Base-by-base conservation (phyloP, 2,113 vertebrate species). In the Petrocephalus zakoni region DNA sequence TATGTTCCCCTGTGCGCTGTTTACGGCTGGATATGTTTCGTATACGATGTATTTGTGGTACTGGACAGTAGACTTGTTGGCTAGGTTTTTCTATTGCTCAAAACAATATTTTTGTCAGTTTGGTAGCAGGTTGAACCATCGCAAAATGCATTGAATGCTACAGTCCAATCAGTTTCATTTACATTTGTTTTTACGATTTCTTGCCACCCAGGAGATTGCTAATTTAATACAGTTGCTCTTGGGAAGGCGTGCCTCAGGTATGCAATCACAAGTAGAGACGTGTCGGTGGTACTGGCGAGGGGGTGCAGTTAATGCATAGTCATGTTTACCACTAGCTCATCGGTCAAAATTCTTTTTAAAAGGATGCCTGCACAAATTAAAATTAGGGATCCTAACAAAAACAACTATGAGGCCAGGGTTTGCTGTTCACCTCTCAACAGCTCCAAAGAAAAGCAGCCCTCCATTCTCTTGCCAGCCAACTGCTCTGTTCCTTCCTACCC, bases 251-350 rank as follows among this genome's bases (percentile, higher is more conserved):
- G 29, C 52, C 52, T 3, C 51, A 34, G 84, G 52, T 17, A 37
- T 86, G 52, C 52, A 21, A 5, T 55, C n/a, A 29, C 6, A 37
- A 10, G 84, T 34, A 53, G 1, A 86, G 25, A 49, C 25, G 13
- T 56, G 53, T 86, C 52, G 8, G 84, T 47, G 9, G 46, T 42
- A 10, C 51, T 21, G 78, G 78, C 42, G 37, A n/a, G 78, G 46
- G 46, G 21, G 46, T 86, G 84, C 51, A 34, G 84, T 46, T 83
- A 88, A 53, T 88, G 88, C 49, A n/a, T 46, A 85, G 29, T 58
- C 52, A 89, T 87, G 49, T 61, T 55, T 49, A 87, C 15, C 88
- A 81, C 7, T 42, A 49, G 51, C 88, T 86, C 64, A 78, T n/a
- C 37, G 83, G n/a, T 29, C n/a, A 19, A 61, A 56, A 19, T 78